phyloP scores from a whole-genome alignment of 1,140 invertebrate genomes.

The Musca vetustissima region DNA sequence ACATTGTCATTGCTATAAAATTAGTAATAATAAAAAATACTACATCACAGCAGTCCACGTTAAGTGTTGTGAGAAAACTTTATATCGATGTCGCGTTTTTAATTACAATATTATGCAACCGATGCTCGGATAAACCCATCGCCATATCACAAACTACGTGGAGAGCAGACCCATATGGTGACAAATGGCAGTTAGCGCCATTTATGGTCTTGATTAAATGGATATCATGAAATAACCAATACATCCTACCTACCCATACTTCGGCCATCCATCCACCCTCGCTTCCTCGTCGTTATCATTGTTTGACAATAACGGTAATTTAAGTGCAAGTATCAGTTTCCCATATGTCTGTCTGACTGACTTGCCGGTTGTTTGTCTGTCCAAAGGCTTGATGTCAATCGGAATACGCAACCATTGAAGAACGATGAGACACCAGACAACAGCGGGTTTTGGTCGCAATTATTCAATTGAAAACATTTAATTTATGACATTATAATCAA shows the following conservation, averaged over 20 bases:
- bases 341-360: not conserved
- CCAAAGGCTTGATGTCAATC: too few species aligned
- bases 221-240: not conserved
- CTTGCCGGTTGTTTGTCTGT: too few species aligned
- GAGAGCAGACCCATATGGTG: too few species aligned
- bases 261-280: not conserved
- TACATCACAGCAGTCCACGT: not conserved
- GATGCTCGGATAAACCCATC: too few species aligned
- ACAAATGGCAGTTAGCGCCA: not conserved
- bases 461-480: slow-evolving; percentile 31
- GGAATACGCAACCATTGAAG: too few species aligned
- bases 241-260: not conserved
- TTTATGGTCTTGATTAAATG: not conserved
- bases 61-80: slow-evolving; percentile 1
- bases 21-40: not conserved
- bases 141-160: too few species aligned
- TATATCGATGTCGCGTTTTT: not conserved
- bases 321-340: not conserved
- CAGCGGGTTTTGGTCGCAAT: slow-evolving; percentile 12
- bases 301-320: not conserved
- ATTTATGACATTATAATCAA: slow-evolving; percentile 28
- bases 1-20: not conserved
- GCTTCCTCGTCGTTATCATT: too few species aligned
- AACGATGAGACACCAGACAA: not conserved
- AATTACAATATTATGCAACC: slow-evolving; percentile 6